A percentile compares a stretch with the other conserved stretches of the same genome.
Conservation (phyloP, 2,113 vertebrate species). For the Chamaetylas fuelleborni region DNA sequence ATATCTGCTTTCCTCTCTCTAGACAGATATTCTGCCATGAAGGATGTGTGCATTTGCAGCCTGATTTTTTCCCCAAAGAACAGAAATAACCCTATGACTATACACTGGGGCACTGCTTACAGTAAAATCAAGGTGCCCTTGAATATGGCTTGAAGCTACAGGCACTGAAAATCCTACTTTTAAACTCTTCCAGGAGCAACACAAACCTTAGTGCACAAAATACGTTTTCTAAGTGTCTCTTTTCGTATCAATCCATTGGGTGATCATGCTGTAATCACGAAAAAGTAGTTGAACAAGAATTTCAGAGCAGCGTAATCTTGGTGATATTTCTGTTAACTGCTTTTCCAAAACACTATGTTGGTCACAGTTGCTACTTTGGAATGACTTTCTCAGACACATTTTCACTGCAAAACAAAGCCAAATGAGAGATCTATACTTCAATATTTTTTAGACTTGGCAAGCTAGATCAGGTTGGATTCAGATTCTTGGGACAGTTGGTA, state of each 20-base stretch:
- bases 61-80: constrained; percentile 55
- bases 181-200: background rate
- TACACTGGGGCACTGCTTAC: constrained; percentile 12
- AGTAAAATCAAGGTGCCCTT: constrained; percentile 54
- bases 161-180: constrained; percentile 9
- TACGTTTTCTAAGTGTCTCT: background rate
- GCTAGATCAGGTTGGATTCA: background rate
- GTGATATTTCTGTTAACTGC: background rate
- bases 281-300: background rate
- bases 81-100: constrained; percentile 36
- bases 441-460: background rate
- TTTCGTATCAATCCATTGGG: background rate
- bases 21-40: constrained; percentile 51
- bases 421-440: background rate
- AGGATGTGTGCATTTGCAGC: constrained; percentile 33
- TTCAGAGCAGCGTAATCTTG: background rate
- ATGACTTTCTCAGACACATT: background rate
- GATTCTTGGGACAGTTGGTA: background rate
- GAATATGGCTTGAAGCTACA: constrained; percentile 16
- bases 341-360: background rate
- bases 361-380: background rate
- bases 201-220: background rate
- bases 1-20: constrained; percentile 47
- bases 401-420: background rate
- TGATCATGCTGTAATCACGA: background rate